A percentile compares a stretch with the other conserved stretches of the same genome.
phyloP scores from a whole-genome alignment of 2,888 invertebrate species.

The Cinara cedri region DNA sequence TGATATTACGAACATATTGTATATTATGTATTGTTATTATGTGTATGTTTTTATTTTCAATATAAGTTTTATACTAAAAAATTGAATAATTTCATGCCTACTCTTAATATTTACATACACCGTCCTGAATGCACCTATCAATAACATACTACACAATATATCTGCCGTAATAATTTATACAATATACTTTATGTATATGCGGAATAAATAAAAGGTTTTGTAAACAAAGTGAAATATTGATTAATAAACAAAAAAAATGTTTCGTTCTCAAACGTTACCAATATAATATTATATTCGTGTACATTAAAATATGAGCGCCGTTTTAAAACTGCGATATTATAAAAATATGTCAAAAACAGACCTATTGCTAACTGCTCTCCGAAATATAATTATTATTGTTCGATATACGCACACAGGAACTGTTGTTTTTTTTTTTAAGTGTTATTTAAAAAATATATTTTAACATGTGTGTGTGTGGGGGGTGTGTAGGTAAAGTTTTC shows the following conservation, averaged over 20 bases:
- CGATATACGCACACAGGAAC: neutral
- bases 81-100: too few relatives aligned
- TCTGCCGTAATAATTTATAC: too few relatives aligned
- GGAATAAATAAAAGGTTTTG: neutral
- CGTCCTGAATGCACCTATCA: too few relatives aligned
- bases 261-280: neutral
- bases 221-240: neutral
- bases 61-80: too few relatives aligned
- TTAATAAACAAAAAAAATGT: neutral
- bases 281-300: neutral
- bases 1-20: too few relatives aligned
- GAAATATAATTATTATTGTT: conserved; percentile 31
- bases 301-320: neutral
- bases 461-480: neutral
- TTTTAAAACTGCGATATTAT: neutral
- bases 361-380: neutral
- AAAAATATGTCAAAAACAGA: conserved; percentile 29
- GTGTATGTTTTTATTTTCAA: too few relatives aligned
- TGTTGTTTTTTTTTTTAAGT: neutral
- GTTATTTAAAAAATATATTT: conserved; percentile 12
- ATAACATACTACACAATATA: too few relatives aligned
- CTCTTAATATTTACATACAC: too few relatives aligned
- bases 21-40: too few relatives aligned
- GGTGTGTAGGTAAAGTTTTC: neutral
- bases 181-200: too few relatives aligned